Conservation (phyloP, 2,888 invertebrate species). For the Conomelus anceps region DNA sequence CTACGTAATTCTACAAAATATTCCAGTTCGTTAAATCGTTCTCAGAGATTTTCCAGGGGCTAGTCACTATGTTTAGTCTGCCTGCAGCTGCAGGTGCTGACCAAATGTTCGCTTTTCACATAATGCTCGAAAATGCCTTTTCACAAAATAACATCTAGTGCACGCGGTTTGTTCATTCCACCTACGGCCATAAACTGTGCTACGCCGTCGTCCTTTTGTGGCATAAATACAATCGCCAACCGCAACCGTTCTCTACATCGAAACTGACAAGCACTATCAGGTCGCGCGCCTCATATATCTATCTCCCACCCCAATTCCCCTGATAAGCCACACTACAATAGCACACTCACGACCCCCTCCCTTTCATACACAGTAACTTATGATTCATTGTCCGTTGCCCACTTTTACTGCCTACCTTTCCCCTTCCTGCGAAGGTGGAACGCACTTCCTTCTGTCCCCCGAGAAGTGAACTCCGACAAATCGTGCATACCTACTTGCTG, state of each 20-base stretch:
- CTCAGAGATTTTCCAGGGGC: not conserved
- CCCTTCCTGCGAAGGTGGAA: not conserved
- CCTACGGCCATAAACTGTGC: not conserved
- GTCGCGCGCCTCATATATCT: not conserved
- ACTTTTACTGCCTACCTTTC: not conserved
- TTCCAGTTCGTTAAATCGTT: not conserved
- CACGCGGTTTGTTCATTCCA: not conserved
- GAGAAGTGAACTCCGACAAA: not conserved
- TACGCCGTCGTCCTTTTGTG: not conserved
- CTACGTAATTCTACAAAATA: not conserved
- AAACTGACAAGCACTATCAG: not conserved
- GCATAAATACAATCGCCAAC: not conserved
- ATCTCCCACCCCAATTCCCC: not conserved
- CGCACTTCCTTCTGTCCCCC: not conserved
- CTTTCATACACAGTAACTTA: not conserved
- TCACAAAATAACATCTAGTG: no score
- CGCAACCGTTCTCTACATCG: not conserved
- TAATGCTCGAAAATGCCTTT: not conserved
- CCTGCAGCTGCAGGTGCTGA: not conserved
- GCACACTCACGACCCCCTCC: not conserved
- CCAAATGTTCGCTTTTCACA: not conserved
- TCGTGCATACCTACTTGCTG: no score
- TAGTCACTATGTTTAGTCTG: no score
- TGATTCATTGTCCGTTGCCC: not conserved
- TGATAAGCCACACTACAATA: not conserved